Conservation (phyloP, 2,888 invertebrate genomes). For the Latrodectus hesperus region DNA sequence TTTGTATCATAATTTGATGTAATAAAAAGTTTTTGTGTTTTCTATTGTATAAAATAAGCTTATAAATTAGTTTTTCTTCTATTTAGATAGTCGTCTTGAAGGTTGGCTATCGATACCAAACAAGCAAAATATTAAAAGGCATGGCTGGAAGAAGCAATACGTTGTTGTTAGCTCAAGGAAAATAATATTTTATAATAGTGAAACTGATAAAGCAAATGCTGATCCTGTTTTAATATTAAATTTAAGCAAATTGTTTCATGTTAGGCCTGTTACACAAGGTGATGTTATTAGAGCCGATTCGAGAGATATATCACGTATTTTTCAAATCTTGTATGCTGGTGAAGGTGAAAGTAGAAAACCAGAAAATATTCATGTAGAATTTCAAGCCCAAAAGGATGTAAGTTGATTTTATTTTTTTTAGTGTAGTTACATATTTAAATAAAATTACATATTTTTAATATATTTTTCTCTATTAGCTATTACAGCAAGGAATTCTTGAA, state of each 20-base stretch:
- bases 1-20: too few relatives aligned
- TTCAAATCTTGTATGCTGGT: conserved; percentile 95
- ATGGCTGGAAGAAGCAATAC: conserved; percentile 97
- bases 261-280: conserved; percentile 97
- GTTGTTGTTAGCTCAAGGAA: conserved; percentile 97
- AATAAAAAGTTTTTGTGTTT: too few relatives aligned
- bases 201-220: conserved; percentile 93
- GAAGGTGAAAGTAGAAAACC: conserved; percentile 85
- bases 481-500: conserved; percentile 80
- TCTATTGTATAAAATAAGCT: too few relatives aligned
- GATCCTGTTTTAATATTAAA: conserved; percentile 96
- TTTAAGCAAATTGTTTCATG: conserved; percentile 99
- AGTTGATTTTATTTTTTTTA: too few relatives aligned
- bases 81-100: conserved; percentile 80
- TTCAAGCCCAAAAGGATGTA: conserved; percentile 71
- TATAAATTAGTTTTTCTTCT: too few relatives aligned
- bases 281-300: conserved; percentile 99
- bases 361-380: conserved; percentile 72
- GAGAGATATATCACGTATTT: conserved; percentile 99
- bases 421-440: too few relatives aligned
- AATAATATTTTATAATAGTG: conserved; percentile 97
- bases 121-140: conserved; percentile 94
- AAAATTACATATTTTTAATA: too few relatives aligned
- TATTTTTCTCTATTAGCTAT: too few relatives aligned
- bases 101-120: conserved; percentile 97